Evolutionary conservation across 2,113 vertebrate genomes (phyloP).

Genomic region (Calonectris borealis): DNA sequence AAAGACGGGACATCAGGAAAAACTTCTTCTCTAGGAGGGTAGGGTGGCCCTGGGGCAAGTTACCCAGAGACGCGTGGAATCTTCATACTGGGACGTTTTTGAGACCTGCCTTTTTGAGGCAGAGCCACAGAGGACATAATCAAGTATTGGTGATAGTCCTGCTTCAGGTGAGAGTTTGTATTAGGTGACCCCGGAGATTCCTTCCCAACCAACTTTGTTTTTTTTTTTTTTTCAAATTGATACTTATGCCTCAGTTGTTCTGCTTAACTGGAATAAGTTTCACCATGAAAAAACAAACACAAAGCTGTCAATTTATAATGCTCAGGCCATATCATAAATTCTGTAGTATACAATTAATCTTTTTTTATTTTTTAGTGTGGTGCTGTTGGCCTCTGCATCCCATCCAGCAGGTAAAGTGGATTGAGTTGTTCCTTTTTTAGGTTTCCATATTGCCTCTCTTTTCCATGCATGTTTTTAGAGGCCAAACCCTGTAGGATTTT

Average conservation of each 20-base stretch:
- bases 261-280: neutral
- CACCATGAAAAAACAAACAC: neutral
- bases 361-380: constrained; percentile 56
- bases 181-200: neutral
- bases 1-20: neutral
- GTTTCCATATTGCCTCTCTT: neutral
- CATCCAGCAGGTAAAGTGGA: constrained; percentile 75
- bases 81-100: neutral
- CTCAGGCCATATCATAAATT: neutral
- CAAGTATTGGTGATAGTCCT: neutral
- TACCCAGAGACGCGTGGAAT: neutral
- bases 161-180: neutral
- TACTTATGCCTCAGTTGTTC: neutral
- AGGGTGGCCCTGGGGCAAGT: neutral
- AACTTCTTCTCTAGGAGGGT: neutral
- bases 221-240: neutral
- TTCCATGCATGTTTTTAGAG: neutral
- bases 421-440: neutral
- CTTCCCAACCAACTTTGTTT: neutral
- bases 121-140: neutral
- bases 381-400: constrained; percentile 72
- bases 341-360: neutral
- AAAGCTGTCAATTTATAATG: neutral
- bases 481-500: neutral
- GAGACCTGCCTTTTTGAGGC: neutral